Conservation (phyloP, 2,113 vertebrate genomes). For the Cichladusa arquata region DNA sequence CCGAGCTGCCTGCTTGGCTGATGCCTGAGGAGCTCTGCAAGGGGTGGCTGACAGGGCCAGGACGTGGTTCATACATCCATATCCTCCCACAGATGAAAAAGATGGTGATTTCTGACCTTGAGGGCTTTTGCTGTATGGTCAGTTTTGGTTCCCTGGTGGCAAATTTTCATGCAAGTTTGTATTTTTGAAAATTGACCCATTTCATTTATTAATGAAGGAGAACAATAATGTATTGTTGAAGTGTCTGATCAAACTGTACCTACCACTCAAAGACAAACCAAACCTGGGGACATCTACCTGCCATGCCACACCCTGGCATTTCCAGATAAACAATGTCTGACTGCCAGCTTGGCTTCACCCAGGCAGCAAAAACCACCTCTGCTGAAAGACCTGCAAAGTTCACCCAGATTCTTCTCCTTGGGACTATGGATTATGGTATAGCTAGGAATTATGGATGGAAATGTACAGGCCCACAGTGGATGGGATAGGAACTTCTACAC, state of each 20-base stretch:
- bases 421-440: neutral
- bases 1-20: fast-evolving
- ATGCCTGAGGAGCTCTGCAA: neutral
- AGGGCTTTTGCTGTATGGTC: neutral
- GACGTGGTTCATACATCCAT: fast-evolving
- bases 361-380: neutral
- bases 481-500: neutral
- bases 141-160: neutral
- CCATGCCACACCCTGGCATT: neutral
- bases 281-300: neutral
- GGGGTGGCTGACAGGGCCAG: fast-evolving
- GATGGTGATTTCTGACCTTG: neutral
- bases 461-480: fast-evolving
- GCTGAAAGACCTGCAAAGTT: neutral
- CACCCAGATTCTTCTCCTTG: neutral
- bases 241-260: neutral
- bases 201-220: neutral
- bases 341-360: neutral
- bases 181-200: neutral
- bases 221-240: neutral
- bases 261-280: neutral
- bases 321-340: neutral
- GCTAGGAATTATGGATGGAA: neutral
- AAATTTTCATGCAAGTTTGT: neutral
- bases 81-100: neutral